Base-by-base conservation (phyloP, 2,888 invertebrate genomes). In the Folsomia manolachei region DNA sequence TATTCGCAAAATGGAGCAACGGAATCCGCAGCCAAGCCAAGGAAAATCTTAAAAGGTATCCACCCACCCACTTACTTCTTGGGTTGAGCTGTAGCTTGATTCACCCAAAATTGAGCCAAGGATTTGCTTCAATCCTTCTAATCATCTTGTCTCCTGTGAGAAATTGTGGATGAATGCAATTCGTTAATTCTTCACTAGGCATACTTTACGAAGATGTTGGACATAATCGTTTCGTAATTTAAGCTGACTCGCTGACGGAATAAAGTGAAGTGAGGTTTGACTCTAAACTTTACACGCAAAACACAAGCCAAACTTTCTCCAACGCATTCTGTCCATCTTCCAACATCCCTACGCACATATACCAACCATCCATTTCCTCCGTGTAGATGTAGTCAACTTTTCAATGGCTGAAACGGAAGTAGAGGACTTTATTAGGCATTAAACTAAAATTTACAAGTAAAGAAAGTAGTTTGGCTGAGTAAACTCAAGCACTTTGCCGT, bases 21-120 rank as follows among this genome's bases (percentile, higher is more conserved):
- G n/a, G n/a, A n/a, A n/a, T n/a, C 56, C 18, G 4, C 56, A 14
- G 56, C 7, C 7, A 56, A n/a, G 4, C 39, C 14, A 14, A 39
- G 39, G 39, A 39, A 14, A 39, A 39, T 9, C 4, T 39, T 39
- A 39, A 39, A 4, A 14, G 39, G 56, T 56, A 18, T 19, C 18
- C 56, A 56, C 56, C 56, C 56, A 56, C 19, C 56, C 56, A 56
- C 56, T 56, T 21, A 56, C 56, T n/a, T n/a, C n/a, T n/a, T n/a
- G n/a, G n/a, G n/a, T n/a, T n/a, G n/a, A n/a, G n/a, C n/a, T n/a
- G n/a, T n/a, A n/a, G n/a, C n/a, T n/a, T 9, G 14, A 39, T 14
- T 39, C 39, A 39, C 39, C 39, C 39, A 39, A n/a, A n/a, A n/a
- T n/a, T 14, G 39, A 39, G 39, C 39, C 19, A 56, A n/a, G 14